Evolutionary conservation across 2,797 vertebrate genomes (phyloP).

Genomic region (Diceros bicornis): DNA sequence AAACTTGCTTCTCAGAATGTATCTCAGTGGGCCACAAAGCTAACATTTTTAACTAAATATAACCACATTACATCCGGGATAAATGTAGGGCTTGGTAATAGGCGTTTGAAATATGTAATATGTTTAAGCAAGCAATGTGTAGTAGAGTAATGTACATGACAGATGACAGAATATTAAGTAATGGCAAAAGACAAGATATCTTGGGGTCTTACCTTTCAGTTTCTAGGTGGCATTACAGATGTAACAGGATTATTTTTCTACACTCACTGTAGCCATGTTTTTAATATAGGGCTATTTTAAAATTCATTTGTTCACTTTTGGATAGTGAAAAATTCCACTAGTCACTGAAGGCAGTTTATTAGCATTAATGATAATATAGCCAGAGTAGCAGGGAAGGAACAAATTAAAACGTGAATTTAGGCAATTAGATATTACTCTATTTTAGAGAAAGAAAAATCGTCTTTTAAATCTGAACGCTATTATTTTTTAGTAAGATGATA

Average conservation of each 20-base stretch:
- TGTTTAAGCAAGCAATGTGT: slow-evolving; percentile 23
- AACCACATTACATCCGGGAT: slow-evolving; percentile 2
- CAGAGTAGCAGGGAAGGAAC: slow-evolving; percentile 70
- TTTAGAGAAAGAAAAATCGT: slow-evolving; percentile 46
- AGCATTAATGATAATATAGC: slow-evolving; percentile 84
- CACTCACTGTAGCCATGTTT: slow-evolving; percentile 57
- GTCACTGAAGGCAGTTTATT: slow-evolving; percentile 82
- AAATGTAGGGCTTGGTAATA: not conserved
- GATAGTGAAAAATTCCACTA: slow-evolving; percentile 81
- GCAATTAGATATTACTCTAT: slow-evolving; percentile 76
- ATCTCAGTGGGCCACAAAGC: not conserved
- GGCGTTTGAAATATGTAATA: slow-evolving; percentile 54
- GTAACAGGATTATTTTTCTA: not conserved
- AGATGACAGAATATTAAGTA: slow-evolving; percentile 49
- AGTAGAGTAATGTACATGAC: not conserved
- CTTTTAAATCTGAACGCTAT: slow-evolving; percentile 47
- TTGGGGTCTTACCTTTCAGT: slow-evolving; percentile 21
- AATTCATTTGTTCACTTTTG: slow-evolving; percentile 86
- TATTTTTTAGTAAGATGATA: slow-evolving; percentile 54
- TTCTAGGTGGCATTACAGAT: slow-evolving; percentile 1
- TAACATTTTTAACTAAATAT: slow-evolving; percentile 69
- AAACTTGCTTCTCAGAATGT: slow-evolving; percentile 47
- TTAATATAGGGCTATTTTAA: slow-evolving; percentile 76
- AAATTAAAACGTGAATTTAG: slow-evolving; percentile 81
- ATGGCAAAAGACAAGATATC: slow-evolving; percentile 23